Evolutionary conservation across 2,113 vertebrate genomes (phyloP).

Genomic region (Galeopterus variegatus): DNA sequence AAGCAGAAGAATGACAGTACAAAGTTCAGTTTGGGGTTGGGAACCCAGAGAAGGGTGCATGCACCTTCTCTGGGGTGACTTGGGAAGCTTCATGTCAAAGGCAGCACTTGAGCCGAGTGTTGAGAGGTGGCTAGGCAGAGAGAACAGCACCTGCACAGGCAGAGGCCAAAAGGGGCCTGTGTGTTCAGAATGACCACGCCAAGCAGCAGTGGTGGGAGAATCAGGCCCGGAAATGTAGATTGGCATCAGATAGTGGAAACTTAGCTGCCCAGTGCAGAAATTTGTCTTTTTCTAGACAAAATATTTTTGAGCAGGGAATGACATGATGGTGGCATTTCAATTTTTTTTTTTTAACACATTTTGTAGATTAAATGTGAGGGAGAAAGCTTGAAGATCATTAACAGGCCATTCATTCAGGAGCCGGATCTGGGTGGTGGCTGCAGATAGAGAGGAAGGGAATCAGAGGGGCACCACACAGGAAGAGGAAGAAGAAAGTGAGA

Average conservation of each 20-base stretch:
- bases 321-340: neutral
- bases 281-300: neutral
- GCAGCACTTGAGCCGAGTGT: neutral
- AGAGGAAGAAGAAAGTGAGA: neutral
- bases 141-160: too few species aligned
- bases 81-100: fast-evolving
- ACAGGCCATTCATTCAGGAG: neutral
- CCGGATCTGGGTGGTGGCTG: too few species aligned
- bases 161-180: fast-evolving
- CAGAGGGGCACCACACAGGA: fast-evolving
- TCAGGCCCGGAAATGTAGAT: fast-evolving
- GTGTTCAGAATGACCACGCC: neutral
- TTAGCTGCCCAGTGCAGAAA: neutral
- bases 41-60: neutral
- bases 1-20: neutral
- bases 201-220: neutral
- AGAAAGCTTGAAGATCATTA: neutral
- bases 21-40: fast-evolving
- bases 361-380: neutral
- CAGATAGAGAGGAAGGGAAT: neutral
- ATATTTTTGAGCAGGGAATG: neutral
- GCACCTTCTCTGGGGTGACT: neutral
- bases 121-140: neutral
- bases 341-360: neutral
- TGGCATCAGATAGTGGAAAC: neutral